Base-by-base conservation (phyloP, 2,888 invertebrate species). In the Drosophila pseudotalamancana region DNA sequence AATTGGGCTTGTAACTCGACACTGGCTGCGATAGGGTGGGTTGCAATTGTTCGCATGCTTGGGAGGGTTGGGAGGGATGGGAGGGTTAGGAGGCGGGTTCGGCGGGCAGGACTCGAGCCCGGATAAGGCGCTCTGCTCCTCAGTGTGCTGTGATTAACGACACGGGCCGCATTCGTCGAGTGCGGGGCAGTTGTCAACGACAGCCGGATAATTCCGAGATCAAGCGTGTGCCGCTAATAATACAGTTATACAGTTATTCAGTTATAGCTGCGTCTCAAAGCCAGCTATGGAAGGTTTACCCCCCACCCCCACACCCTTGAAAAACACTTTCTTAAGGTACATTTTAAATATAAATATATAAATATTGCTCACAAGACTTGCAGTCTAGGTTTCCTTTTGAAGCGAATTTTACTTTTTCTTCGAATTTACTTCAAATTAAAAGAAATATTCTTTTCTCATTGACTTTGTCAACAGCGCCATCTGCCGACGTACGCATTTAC, bases 1-100 rank as follows among this genome's bases (percentile, higher is more conserved):
- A 79, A 77, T 80, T 80, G 82, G 53, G 69, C 67, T 72, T 78
- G 80, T 77, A 79, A 81, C 59, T 79, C 40, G 64, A 79, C 61
- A 81, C 73, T 49, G 19, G 14, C 6, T 32, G 2, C 34, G 21
- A 6, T 23, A 6, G 40, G 40, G 40, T 42, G 43, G 12, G 3
- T 42, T 16, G n/a, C n/a, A n/a, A n/a, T n/a, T n/a, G n/a, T n/a
- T n/a, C n/a, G n/a, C n/a, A n/a, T n/a, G n/a, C n/a, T n/a, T n/a
- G n/a, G n/a, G n/a, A n/a, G n/a, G 40, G 16, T 3, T 42, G 25
- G 18, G 18, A 12, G 6, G 32, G 32, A 1, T 32, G 32, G 1
- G 12, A 14, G 32, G 12, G 6, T 11, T n/a, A 3, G 27, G 9
- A 37, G 63, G 51, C 46, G 64, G 51, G 21, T 29, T 42, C 32